These are phyloP conservation scores for Gopherus evgoodei DNA, from an alignment of 2,113 vertebrate species.

Conservation along the genomic window DNA sequence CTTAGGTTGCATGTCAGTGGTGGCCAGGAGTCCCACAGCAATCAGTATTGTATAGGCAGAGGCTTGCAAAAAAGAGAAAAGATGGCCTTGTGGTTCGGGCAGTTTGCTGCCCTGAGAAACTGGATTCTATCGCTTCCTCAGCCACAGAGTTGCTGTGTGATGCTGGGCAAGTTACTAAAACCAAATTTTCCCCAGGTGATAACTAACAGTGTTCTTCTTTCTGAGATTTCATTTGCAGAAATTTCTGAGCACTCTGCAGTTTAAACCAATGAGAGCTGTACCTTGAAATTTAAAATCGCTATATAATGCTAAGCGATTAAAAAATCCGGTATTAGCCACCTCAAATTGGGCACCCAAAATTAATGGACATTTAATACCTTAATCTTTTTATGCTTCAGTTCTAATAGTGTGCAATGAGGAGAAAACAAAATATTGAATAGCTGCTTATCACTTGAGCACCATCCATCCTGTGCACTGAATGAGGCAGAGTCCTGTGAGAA, in stretches of 20 bases:
- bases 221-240: background rate
- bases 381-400: rapidly evolving
- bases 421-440: background rate
- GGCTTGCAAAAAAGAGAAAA: background rate
- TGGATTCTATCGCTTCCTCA: constrained; percentile 3
- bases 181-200: rapidly evolving
- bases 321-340: background rate
- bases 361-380: background rate
- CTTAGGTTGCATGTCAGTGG: no score
- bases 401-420: background rate
- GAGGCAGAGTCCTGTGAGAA: constrained; percentile 10
- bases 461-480: background rate
- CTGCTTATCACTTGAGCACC: background rate
- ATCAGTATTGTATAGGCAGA: background rate
- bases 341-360: background rate
- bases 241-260: background rate
- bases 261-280: background rate
- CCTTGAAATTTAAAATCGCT: background rate
- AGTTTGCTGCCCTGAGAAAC: background rate
- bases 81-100: background rate
- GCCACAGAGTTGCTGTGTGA: background rate
- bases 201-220: background rate
- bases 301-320: background rate
- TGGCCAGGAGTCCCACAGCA: no score
- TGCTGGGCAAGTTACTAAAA: background rate